Percentiles rank a stretch among this genome's conserved stretches.
Evolutionary conservation across 2,797 vertebrate genomes (phyloP).

Genomic region (Helostoma temminkii): DNA sequence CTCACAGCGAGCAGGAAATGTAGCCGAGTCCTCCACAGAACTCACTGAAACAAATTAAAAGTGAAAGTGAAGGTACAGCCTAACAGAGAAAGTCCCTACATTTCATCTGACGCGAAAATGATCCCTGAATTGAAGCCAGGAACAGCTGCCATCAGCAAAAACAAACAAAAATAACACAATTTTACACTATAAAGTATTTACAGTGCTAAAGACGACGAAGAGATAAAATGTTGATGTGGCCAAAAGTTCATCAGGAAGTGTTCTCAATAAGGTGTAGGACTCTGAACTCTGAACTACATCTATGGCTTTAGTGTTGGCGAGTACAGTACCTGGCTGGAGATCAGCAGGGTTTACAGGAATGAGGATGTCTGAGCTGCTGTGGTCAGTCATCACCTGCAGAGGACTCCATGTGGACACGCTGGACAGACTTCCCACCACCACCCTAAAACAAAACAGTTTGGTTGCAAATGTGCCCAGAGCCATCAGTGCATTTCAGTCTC

Average conservation of each 20-base stretch:
- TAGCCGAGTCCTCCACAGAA: slow-evolving; percentile 82
- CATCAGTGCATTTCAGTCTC: no score
- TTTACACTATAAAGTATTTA: background rate
- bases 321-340: slow-evolving; percentile 85
- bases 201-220: background rate
- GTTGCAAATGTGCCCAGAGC: no score
- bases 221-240: background rate
- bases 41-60: slow-evolving; percentile 75
- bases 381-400: slow-evolving; percentile 87
- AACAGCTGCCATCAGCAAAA: slow-evolving; percentile 12
- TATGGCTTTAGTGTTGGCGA: background rate
- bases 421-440: slow-evolving; percentile 85
- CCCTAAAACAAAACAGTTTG: slow-evolving; percentile 70
- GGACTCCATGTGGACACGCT: slow-evolving; percentile 91
- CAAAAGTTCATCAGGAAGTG: slow-evolving; percentile 7
- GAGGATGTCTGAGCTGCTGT: slow-evolving; percentile 86
- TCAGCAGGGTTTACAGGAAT: slow-evolving; percentile 89
- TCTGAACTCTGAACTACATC: background rate
- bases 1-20: slow-evolving; percentile 83
- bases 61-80: slow-evolving; percentile 51
- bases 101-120: slow-evolving; percentile 6
- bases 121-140: background rate
- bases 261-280: background rate
- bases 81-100: slow-evolving; percentile 38
- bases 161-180: background rate